These are phyloP conservation scores for Ctenicera cuprea DNA, from an alignment of 2,888 invertebrate genomes.

Conservation along the genomic window DNA sequence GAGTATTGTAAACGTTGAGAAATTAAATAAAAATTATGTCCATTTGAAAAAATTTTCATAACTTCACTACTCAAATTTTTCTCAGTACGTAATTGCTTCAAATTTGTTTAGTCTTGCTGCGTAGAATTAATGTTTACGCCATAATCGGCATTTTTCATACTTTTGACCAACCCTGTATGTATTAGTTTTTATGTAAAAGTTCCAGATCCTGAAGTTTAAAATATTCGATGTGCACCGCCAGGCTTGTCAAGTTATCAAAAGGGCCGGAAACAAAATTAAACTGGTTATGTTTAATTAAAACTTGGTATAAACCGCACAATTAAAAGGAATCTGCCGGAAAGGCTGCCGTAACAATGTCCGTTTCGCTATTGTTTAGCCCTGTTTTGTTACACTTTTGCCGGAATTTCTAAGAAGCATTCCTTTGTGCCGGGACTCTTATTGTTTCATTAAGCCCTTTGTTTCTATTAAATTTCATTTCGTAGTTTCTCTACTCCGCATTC, in stretches of 20 bases:
- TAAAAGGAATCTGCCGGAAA: constrained; percentile 44
- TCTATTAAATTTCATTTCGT: constrained; percentile 51
- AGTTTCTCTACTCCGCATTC: constrained; percentile 30
- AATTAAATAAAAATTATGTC: too few species aligned
- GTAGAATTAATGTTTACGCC: too few species aligned
- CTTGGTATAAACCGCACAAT: constrained; percentile 47
- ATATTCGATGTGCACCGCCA: too few species aligned
- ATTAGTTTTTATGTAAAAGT: too few species aligned
- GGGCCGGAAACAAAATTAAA: constrained; percentile 31
- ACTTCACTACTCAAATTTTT: too few species aligned
- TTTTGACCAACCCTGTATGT: too few species aligned
- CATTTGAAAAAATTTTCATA: too few species aligned
- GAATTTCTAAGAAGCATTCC: constrained; percentile 54
- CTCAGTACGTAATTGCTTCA: too few species aligned
- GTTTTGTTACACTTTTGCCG: constrained; percentile 52
- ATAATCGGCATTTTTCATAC: too few species aligned
- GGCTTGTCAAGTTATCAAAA: neutral
- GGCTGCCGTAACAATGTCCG: constrained; percentile 50
- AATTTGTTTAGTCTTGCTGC: too few species aligned
- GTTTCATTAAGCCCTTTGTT: constrained; percentile 52
- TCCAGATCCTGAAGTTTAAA: neutral
- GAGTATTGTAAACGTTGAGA: too few species aligned
- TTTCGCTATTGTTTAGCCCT: constrained; percentile 48
- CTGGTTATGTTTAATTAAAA: constrained; percentile 51
- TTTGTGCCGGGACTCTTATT: constrained; percentile 46